phyloP scores from a whole-genome alignment of 2,888 invertebrate genomes.

The Melipona beecheii region DNA sequence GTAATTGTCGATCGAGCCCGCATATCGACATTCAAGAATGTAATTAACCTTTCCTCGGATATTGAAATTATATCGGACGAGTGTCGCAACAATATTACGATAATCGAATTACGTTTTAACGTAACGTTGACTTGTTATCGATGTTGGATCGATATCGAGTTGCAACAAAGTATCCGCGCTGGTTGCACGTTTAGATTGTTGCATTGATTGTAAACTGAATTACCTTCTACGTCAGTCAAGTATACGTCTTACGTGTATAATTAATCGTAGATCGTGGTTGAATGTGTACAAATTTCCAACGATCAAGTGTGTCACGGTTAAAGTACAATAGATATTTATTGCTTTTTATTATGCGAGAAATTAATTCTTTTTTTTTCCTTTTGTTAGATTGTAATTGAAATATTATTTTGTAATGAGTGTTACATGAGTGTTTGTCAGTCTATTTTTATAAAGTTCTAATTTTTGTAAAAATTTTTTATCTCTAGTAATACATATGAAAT shows the following conservation, averaged over 20 bases:
- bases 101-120: conserved; percentile 29
- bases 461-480: no score
- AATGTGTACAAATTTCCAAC: not conserved
- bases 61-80: conserved; percentile 16
- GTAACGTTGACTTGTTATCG: not conserved
- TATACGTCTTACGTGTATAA: not conserved
- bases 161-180: not conserved
- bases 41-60: no score
- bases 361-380: not conserved
- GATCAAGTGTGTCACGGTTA: not conserved
- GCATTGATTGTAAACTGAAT: no score
- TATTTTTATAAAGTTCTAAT: no score
- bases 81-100: not conserved
- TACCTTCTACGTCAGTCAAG: not conserved
- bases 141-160: not conserved
- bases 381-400: not conserved
- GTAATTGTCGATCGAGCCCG: not conserved
- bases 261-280: not conserved
- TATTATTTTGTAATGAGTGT: not conserved
- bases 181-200: not conserved
- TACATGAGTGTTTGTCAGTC: no score
- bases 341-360: not conserved
- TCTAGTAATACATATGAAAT: no score
- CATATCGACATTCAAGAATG: conserved; percentile 4
- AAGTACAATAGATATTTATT: not conserved